phyloP scores from a whole-genome alignment of 2,888 invertebrate species.

The Brachypalpus laphriformis region DNA sequence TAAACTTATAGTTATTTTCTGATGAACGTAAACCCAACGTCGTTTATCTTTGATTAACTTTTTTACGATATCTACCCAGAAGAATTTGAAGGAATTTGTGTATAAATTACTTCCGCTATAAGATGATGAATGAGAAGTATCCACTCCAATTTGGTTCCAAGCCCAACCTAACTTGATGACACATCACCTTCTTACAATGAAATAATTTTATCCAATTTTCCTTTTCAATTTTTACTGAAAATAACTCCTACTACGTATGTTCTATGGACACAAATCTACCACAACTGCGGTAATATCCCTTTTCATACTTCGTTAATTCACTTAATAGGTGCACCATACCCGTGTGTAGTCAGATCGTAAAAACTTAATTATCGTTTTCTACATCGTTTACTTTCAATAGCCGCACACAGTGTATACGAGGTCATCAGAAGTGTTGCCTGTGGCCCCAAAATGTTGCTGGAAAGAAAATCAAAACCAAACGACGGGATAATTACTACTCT shows the following conservation, averaged over 20 bases:
- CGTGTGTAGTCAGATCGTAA: constrained; percentile 40
- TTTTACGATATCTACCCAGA: no score
- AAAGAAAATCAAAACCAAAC: constrained; percentile 32
- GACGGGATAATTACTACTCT: constrained; percentile 43
- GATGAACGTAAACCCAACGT: no score
- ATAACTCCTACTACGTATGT: not conserved
- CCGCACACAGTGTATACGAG: not conserved
- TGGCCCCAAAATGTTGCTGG: not conserved
- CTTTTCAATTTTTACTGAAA: not conserved
- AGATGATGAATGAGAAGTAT: no score
- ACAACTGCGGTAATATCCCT: not conserved
- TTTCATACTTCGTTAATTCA: constrained; percentile 50
- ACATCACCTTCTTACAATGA: not conserved
- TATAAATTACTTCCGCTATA: no score
- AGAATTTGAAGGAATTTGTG: no score
- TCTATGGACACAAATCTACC: not conserved
- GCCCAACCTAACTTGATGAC: no score
- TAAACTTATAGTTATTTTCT: no score
- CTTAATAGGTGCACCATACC: constrained; percentile 28
- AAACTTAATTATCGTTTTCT: constrained; percentile 55
- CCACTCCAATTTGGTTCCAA: no score
- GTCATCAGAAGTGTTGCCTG: not conserved
- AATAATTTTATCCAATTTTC: not conserved
- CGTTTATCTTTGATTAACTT: no score
- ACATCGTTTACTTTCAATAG: constrained; percentile 51